phyloP scores from a whole-genome alignment of 2,797 vertebrate species.

The Enteromius mattozi region DNA sequence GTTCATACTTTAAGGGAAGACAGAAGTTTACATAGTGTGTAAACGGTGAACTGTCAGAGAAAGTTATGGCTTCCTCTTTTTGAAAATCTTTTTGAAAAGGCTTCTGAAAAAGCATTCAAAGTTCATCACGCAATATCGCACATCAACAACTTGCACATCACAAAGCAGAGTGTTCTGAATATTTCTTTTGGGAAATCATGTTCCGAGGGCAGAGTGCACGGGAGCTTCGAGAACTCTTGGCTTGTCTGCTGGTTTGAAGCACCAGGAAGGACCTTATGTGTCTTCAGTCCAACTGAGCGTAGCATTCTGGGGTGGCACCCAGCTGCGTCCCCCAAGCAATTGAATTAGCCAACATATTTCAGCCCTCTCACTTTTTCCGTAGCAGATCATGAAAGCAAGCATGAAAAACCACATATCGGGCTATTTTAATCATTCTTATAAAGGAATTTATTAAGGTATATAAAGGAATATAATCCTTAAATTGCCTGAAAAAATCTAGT shows the following conservation, averaged over 20 bases:
- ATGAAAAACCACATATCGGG: background rate
- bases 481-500: background rate
- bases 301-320: slow-evolving; percentile 26
- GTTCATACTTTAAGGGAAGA: background rate
- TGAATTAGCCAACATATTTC: slow-evolving; percentile 30
- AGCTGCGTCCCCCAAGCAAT: slow-evolving; percentile 34
- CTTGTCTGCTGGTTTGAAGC: slow-evolving; percentile 27
- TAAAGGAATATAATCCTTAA: background rate
- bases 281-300: slow-evolving; percentile 11
- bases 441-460: background rate
- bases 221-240: slow-evolving; percentile 32
- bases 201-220: slow-evolving; percentile 41
- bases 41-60: background rate
- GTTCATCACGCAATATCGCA: background rate
- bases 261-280: background rate
- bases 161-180: background rate
- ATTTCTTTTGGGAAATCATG: slow-evolving; percentile 17
- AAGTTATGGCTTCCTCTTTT: background rate
- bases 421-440: background rate
- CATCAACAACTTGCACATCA: slow-evolving; percentile 1
- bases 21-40: background rate
- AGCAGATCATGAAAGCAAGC: background rate
- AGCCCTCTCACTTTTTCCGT: background rate
- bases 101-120: background rate
- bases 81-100: background rate